Evolutionary conservation across 2,113 vertebrate genomes (phyloP), one percentile per base, ranked within the genome.

Genomic region (Gambusia affinis): DNA sequence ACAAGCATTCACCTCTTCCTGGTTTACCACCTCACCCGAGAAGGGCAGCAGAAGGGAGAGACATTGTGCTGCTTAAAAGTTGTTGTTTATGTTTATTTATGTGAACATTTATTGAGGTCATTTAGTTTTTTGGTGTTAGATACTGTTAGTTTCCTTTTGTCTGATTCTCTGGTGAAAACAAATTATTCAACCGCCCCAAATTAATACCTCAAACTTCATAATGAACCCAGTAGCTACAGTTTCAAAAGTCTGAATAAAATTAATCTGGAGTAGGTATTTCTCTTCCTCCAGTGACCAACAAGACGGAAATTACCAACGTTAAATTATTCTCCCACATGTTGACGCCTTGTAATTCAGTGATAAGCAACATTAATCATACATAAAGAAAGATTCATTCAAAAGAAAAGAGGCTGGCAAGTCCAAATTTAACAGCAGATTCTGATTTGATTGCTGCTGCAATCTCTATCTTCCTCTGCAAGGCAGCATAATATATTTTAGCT

Each of bases 281-380:
- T 37, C 37, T 69, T 31, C 42, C 28, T 29, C 14, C 19, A 51
- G 29, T 4, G 74, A 54, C 12, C 17, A 68, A 1, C 60, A 61
- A 57, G 22, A 31, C 22, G 63, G 66, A 33, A 54, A 62, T 68
- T 24, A 51, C 39, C 51, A 17, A 35, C 51, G 42, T 19, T 54
- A 70, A 76, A 79, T 0, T 30, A 29, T 10, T 67, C 3, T 31
- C 15, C 12, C 24, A 67, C 4, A 44, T 62, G 68, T 51, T 66
- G 44, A 30, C 17, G 10, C 3, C 60, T 67, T n/a, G 33, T 66
- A 60, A 67, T 82, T 4, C 27, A 60, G 22, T 71, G 71, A 47
- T 63, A 60, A 72, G 30, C 14, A 29, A 8, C 39, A 51, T 29
- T 79, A 42, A 70, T 70, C 24, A 35, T 14, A 27, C 72, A 15